Percentiles rank a stretch among this genome's conserved stretches.
phyloP scores from a whole-genome alignment of 2,113 vertebrate genomes.

The Platysternon megacephalum region DNA sequence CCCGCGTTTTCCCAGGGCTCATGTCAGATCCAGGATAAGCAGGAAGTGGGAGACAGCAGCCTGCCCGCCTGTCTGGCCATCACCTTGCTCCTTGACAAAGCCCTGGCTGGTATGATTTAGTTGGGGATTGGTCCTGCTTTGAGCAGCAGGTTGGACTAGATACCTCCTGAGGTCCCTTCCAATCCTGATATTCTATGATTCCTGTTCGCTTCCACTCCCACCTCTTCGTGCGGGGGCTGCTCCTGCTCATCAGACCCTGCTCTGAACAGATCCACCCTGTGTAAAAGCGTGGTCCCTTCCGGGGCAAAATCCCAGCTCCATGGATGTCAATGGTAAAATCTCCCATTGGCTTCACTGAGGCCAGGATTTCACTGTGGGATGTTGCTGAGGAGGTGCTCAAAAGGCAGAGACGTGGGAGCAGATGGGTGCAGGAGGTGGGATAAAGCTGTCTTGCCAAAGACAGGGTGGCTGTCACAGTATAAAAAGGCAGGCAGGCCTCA shows the following conservation, averaged over 20 bases:
- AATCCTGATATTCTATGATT: too few relatives aligned
- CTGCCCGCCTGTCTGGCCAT: neutral
- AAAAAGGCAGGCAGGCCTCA: neutral
- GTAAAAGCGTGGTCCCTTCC: neutral
- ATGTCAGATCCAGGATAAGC: too few relatives aligned
- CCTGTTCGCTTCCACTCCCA: too few relatives aligned
- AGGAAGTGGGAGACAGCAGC: neutral
- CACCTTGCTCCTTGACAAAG: neutral
- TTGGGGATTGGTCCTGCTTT: too few relatives aligned
- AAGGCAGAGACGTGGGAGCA: neutral
- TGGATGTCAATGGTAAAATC: neutral
- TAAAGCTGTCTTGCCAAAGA: neutral
- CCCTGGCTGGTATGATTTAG: too few relatives aligned
- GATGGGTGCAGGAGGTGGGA: neutral
- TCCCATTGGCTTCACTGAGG: neutral
- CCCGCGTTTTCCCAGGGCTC: neutral
- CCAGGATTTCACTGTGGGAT: neutral
- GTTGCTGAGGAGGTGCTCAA: neutral
- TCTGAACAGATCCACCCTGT: too few relatives aligned
- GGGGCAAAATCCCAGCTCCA: neutral
- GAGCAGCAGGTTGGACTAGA: too few relatives aligned
- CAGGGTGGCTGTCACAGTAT: neutral
- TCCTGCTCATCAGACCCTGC: neutral
- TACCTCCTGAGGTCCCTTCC: too few relatives aligned
- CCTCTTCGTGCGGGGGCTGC: neutral